These are phyloP conservation scores for Trinorchestia longiramus DNA, from an alignment of 1,140 invertebrate genomes.

Conservation along the genomic window DNA sequence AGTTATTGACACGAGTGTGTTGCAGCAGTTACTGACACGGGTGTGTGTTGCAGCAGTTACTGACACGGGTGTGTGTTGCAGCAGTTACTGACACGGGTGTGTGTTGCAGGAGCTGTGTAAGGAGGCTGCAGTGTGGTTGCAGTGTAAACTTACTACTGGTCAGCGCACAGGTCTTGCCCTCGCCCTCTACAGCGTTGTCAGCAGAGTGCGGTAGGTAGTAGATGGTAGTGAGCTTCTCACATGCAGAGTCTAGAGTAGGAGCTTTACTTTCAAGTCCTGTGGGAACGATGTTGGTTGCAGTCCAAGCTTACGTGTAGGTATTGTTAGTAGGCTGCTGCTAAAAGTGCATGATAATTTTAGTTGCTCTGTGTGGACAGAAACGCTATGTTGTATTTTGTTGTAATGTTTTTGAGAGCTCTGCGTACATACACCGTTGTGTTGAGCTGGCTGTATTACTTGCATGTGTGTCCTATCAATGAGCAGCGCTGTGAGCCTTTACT, in stretches of 20 bases:
- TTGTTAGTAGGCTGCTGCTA: no score
- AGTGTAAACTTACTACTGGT: background rate
- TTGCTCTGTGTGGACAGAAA: background rate
- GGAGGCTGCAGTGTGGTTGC: constrained; percentile 41
- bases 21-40: no score
- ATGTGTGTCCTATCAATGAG: no score
- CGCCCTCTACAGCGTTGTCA: background rate
- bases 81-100: background rate
- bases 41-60: no score
- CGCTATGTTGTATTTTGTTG: background rate
- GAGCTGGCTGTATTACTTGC: no score
- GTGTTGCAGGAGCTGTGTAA: constrained; percentile 28
- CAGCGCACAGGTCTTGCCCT: background rate
- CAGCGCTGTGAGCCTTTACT: constrained; percentile 23
- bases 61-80: no score
- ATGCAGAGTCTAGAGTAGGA: background rate
- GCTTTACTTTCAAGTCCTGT: background rate
- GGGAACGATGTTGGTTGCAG: background rate
- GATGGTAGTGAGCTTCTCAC: background rate
- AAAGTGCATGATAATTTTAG: background rate
- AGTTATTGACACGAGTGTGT: no score
- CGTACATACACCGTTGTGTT: no score
- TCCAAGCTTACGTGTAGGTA: background rate
- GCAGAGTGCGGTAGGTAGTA: constrained; percentile 1
- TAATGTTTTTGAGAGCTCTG: no score